phyloP scores from a whole-genome alignment of 2,797 vertebrate genomes.

The Sandelia bainsii region DNA sequence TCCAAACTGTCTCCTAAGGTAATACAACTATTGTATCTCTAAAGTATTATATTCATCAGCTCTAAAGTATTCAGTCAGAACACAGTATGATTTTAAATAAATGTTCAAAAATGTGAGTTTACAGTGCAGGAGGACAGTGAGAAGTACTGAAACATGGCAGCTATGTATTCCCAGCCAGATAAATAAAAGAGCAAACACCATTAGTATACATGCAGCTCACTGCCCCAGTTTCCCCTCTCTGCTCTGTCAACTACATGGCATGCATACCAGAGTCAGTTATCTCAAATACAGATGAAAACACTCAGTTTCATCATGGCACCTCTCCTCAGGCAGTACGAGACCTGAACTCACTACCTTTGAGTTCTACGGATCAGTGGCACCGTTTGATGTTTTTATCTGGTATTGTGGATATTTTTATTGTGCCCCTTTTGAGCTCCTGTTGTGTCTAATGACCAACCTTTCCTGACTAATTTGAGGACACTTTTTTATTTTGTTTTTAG shows the following conservation, averaged over 20 bases:
- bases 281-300: conserved; percentile 58
- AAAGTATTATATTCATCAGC: background rate
- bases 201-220: conserved; percentile 55
- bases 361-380: conserved; percentile 6
- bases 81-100: conserved; percentile 5
- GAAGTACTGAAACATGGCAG: conserved; percentile 9
- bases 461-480: background rate
- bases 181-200: conserved; percentile 49
- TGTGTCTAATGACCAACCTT: conserved; percentile 13
- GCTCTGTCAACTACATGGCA: conserved; percentile 49
- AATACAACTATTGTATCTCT: background rate
- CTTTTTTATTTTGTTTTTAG: conserved; percentile 8
- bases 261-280: conserved; percentile 51
- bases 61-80: background rate
- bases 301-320: conserved; percentile 43
- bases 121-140: conserved; percentile 14
- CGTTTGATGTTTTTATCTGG: conserved; percentile 27
- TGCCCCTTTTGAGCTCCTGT: conserved; percentile 13
- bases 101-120: conserved; percentile 18
- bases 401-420: conserved; percentile 2
- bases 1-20: conserved; percentile 93
- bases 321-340: conserved; percentile 53
- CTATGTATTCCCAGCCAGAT: conserved; percentile 34
- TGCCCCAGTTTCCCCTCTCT: conserved; percentile 62
- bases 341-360: conserved; percentile 39